These are phyloP conservation scores for Prinia subflava DNA, from an alignment of 2,113 vertebrate genomes.

Conservation along the genomic window DNA sequence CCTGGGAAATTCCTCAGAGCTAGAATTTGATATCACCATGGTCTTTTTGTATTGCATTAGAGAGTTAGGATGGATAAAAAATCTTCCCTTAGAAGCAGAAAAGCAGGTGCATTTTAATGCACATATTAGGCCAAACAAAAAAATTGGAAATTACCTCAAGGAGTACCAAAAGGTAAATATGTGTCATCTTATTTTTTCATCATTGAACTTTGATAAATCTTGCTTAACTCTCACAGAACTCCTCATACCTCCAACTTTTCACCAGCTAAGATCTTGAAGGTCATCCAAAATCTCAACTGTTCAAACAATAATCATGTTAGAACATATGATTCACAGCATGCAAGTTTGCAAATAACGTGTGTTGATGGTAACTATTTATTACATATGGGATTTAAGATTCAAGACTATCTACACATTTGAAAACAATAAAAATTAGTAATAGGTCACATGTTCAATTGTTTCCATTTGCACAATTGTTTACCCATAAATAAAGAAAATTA, in stretches of 20 bases:
- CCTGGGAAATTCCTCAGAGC: background rate
- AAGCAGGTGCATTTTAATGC: background rate
- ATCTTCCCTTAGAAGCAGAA: background rate
- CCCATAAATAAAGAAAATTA: background rate
- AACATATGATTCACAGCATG: conserved; percentile 17
- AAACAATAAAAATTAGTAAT: conserved; percentile 48
- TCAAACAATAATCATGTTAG: conserved; percentile 50
- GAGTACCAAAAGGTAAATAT: background rate
- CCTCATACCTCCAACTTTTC: background rate
- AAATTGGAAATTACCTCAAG: background rate
- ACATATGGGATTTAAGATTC: conserved; percentile 30
- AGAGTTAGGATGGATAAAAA: background rate
- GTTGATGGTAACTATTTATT: conserved; percentile 55
- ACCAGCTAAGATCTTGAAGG: background rate
- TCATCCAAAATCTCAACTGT: background rate
- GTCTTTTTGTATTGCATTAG: background rate
- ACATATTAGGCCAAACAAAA: background rate
- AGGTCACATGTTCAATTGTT: background rate
- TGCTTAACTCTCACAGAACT: background rate
- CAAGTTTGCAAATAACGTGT: conserved; percentile 35
- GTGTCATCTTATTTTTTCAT: background rate
- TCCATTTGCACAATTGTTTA: conserved; percentile 36
- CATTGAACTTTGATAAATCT: background rate
- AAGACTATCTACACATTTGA: conserved; percentile 11
- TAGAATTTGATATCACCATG: background rate